Evolutionary conservation across 2,888 invertebrate genomes (phyloP), one percentile per base, ranked within the genome.

Genomic region (Loripinus fragilis): DNA sequence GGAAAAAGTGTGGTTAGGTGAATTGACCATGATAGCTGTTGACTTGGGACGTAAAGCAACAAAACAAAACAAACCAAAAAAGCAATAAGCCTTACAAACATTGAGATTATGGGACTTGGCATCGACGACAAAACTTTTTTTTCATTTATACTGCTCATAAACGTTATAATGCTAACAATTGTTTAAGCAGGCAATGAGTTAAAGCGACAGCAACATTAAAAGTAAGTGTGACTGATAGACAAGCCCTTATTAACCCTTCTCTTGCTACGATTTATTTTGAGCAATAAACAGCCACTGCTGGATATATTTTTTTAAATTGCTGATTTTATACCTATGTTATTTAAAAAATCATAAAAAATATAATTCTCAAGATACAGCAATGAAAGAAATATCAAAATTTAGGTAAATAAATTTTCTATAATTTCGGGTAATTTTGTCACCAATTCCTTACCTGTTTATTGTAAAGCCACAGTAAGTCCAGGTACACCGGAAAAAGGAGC

Each of bases 341-440:
- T 48, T 48, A 48, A 48, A 48, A 48, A 48, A 38, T 48, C 48
- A 48, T 48, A 48, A 48, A 48, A 48, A 48, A 48, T 48, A 48
- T 8, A 48, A 48, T 48, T 48, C 48, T 48, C 48, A 48, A 48
- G 12, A 48, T 48, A 48, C 48, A 48, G 48, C 48, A 48, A 48
- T 48, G 48, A 48, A 48, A 48, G 12, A 48, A 8, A 48, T 48
- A 48, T n/a, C 48, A 48, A 48, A 48, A 48, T 48, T 15, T 48
- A 10, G 48, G 48, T 55, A 28, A 55, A 55, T 55, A 28, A 55
- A 55, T 55, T 28, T 15, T 55, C 28, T 55, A 23, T 55, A 28
- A 55, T 55, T 55, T 55, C 25, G 12, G 5, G 12, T 48, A 48
- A 48, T 20, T 48, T 48, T 48, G 48, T 48, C 48, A 15, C 48